Conservation (phyloP, 2,888 invertebrate genomes). For the Athalia rosae region DNA sequence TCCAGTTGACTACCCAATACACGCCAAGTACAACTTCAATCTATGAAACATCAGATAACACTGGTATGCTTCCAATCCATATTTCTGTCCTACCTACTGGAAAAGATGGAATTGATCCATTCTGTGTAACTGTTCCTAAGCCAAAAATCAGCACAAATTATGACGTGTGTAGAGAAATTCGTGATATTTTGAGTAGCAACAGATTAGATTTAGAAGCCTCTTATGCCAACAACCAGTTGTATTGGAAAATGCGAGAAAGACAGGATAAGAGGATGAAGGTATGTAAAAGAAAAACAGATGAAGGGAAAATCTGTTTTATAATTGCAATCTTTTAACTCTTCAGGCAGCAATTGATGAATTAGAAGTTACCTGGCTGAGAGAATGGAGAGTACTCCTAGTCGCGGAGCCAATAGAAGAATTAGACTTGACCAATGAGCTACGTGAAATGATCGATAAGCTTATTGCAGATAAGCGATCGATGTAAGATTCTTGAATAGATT, state of each 20-base stretch:
- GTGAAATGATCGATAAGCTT: constrained; percentile 75
- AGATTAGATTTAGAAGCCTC: constrained; percentile 61
- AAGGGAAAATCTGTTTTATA: background rate
- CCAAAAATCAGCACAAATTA: constrained; percentile 59
- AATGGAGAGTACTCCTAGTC: constrained; percentile 79
- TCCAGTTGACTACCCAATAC: constrained; percentile 66
- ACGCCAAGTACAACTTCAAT: constrained; percentile 52
- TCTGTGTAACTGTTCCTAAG: constrained; percentile 65
- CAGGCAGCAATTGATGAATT: constrained; percentile 78
- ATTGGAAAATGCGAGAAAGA: constrained; percentile 68
- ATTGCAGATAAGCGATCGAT: constrained; percentile 67
- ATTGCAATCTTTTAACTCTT: constrained; percentile 51
- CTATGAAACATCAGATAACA: constrained; percentile 22
- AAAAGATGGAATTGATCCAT: constrained; percentile 58
- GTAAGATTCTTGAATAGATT: constrained; percentile 36
- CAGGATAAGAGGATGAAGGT: constrained; percentile 69
- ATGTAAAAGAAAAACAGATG: constrained; percentile 55
- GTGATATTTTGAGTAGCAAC: constrained; percentile 60
- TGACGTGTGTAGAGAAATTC: constrained; percentile 66
- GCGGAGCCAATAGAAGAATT: constrained; percentile 76
- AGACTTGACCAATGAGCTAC: constrained; percentile 72
- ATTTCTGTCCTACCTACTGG: constrained; percentile 67
- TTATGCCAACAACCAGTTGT: constrained; percentile 61
- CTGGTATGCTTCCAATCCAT: constrained; percentile 61
- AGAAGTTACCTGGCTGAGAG: constrained; percentile 79